Conservation (phyloP, 2,888 invertebrate genomes). For the Hofmannophila pseudospretella region DNA sequence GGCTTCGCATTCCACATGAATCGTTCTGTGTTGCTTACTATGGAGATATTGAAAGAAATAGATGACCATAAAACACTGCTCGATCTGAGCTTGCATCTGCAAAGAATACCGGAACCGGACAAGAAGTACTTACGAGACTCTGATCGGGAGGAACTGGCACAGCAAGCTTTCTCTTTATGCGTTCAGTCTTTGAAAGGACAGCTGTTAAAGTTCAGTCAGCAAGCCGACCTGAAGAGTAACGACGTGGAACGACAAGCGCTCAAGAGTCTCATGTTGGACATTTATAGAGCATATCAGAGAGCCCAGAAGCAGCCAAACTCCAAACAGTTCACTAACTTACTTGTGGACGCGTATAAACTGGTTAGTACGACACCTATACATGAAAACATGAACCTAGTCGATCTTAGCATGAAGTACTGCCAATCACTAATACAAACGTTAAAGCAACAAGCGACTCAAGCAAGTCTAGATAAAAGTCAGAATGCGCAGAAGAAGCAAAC, state of each 20-base stretch:
- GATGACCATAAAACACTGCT: conserved; percentile 89
- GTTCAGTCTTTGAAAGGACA: conserved; percentile 82
- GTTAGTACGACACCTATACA: conserved; percentile 79
- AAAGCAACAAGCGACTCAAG: conserved; percentile 72
- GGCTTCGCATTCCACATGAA: conserved; percentile 95
- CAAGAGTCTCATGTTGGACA: conserved; percentile 73
- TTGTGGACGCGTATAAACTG: conserved; percentile 84
- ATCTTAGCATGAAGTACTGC: conserved; percentile 84
- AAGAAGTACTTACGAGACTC: conserved; percentile 93
- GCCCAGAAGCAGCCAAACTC: conserved; percentile 79
- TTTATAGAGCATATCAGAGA: conserved; percentile 83
- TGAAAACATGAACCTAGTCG: conserved; percentile 80
- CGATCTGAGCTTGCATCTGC: conserved; percentile 87
- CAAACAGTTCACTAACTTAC: conserved; percentile 80
- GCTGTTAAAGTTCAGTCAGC: conserved; percentile 73
- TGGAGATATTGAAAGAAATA: conserved; percentile 88
- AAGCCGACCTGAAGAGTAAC: conserved; percentile 63
- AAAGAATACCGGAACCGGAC: conserved; percentile 89
- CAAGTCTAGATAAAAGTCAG: conserved; percentile 53
- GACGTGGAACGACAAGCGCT: conserved; percentile 67
- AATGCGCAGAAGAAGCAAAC: conserved; percentile 56
- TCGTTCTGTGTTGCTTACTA: conserved; percentile 87
- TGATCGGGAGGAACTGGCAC: conserved; percentile 88
- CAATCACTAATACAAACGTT: conserved; percentile 78
- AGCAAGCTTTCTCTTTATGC: conserved; percentile 86